These are phyloP conservation scores for Plecturocebus donacophilus DNA, from an alignment of 2,113 vertebrate species.

Conservation along the genomic window DNA sequence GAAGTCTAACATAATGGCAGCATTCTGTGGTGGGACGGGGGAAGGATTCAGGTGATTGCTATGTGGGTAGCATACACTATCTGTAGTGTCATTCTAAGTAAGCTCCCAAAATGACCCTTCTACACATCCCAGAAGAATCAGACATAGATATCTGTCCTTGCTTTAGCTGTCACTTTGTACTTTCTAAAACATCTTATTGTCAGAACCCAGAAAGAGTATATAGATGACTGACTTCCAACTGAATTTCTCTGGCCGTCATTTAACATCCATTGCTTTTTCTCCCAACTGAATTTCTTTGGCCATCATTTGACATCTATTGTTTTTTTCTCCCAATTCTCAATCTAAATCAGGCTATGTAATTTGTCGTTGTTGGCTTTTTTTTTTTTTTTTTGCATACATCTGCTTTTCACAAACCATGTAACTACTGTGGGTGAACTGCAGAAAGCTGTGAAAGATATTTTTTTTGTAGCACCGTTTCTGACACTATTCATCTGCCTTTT, in stretches of 20 bases:
- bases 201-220: neutral
- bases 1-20: neutral
- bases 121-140: neutral
- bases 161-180: neutral
- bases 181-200: neutral
- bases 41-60: neutral
- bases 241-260: neutral
- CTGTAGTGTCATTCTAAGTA: neutral
- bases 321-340: conserved; percentile 33
- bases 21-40: neutral
- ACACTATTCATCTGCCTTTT: neutral
- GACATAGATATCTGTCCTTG: neutral
- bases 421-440: neutral
- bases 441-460: neutral
- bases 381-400: neutral
- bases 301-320: neutral
- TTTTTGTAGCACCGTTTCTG: neutral
- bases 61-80: neutral
- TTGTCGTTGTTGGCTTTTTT: no score
- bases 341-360: neutral
- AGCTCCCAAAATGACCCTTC: neutral
- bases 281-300: neutral
- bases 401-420: conserved; percentile 13
- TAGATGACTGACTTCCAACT: neutral
- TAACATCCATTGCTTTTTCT: neutral